phyloP scores from a whole-genome alignment of 2,797 vertebrate genomes.

The Zenarchopterus dispar region DNA sequence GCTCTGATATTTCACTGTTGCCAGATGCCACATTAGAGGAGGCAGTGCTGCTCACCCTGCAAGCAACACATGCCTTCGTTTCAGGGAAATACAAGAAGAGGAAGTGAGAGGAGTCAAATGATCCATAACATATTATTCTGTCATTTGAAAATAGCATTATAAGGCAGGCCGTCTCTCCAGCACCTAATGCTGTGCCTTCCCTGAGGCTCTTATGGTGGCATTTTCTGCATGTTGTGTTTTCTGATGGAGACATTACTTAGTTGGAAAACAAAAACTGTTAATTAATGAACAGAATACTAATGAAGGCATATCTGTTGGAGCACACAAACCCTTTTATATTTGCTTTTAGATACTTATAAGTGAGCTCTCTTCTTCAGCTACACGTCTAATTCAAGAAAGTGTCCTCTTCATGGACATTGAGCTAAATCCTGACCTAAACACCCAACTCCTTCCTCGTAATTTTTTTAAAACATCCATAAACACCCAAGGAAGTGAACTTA shows the following conservation, averaged over 20 bases:
- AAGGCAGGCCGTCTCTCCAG: constrained; percentile 78
- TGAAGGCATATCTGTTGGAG: not conserved
- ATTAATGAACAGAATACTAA: constrained; percentile 67
- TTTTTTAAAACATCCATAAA: constrained; percentile 41
- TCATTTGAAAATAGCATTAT: constrained; percentile 85
- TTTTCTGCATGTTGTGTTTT: constrained; percentile 71
- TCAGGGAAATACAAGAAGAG: constrained; percentile 63
- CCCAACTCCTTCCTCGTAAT: constrained; percentile 24
- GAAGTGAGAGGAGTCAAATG: constrained; percentile 81
- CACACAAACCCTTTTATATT: not conserved
- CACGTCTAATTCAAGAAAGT: constrained; percentile 57
- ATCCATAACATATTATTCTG: constrained; percentile 92
- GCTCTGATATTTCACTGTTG: constrained; percentile 87
- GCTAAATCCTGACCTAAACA: constrained; percentile 54
- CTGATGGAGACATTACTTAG: constrained; percentile 57
- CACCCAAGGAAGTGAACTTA: constrained; percentile 44
- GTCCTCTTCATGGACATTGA: constrained; percentile 55
- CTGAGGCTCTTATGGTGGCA: constrained; percentile 76
- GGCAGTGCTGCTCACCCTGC: constrained; percentile 74
- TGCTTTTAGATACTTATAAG: not conserved
- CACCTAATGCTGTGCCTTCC: constrained; percentile 77
- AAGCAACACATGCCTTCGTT: constrained; percentile 76
- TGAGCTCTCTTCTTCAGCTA: constrained; percentile 8
- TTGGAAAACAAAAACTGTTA: constrained; percentile 69
- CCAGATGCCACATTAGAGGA: constrained; percentile 85